Base-by-base conservation (phyloP, 2,888 invertebrate species). In the Pantelozetes paolii region DNA sequence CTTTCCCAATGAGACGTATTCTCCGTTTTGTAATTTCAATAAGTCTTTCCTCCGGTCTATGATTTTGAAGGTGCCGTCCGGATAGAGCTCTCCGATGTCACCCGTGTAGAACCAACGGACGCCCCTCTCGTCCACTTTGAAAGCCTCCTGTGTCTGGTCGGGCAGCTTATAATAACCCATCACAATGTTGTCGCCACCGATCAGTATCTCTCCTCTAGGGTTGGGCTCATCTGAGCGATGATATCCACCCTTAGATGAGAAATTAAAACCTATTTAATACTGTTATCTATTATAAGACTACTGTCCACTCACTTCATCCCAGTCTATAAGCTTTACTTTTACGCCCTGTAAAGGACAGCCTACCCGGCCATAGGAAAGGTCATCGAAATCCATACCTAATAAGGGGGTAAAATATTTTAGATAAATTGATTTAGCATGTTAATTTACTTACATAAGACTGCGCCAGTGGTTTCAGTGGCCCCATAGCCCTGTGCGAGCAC, bases 1-100 rank as follows among this genome's bases (percentile, higher is more conserved):
- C n/a, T 95, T 95, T 77, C 95, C 96, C 71, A 99, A 86, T 0
- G 97, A 96, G 26, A 99, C 93, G 83, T 99, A 99, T 84, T 99
- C 99, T 77, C 99, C 99, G 40, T 94, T 91, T 83, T 98, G 96
- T 72, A 99, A 86, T 84, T 99, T 99, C 59, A 99, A 95, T 79
- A 99, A 86, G 85, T 99, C 99, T 85, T 99, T 79, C 36, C 76
- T 78, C 75, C 76, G 79, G 72, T 78, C 78, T 80, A 99, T 96
- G 80, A 99, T 96, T 85, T 91, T 92, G 79, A 99, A 88, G 80
- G 90, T 91, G 28, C 99, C 99, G 83, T 99, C 96, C 50, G 87
- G 86, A 80, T 94, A 91, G 80, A 97, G 86, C 85, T 96, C 94
- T 1, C 91, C 96, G 83, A 99, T 91, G 83, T 99, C 99, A 0